phyloP scores from a whole-genome alignment of 64 coral and sea anemone species.

The Dendronephthya gigantea region DNA sequence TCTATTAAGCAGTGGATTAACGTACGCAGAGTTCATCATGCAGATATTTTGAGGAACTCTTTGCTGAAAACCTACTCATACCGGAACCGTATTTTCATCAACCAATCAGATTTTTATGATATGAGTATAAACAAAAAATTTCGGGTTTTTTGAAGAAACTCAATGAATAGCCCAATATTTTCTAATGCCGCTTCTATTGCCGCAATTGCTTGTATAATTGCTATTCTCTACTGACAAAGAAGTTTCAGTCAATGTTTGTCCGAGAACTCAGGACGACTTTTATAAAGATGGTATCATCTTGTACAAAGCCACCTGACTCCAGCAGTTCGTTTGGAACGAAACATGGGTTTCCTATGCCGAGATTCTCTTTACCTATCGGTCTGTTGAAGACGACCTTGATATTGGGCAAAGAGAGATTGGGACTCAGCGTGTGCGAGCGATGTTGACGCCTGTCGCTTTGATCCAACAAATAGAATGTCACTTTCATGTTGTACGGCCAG shows the following conservation, averaged over 20 bases:
- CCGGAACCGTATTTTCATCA: too few relatives aligned
- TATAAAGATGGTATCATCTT: constrained; percentile 88
- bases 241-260: neutral
- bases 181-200: too few relatives aligned
- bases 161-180: too few relatives aligned
- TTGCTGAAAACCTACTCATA: too few relatives aligned
- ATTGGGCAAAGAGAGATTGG: constrained; percentile 85
- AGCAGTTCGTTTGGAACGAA: constrained; percentile 78
- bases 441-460: constrained; percentile 76
- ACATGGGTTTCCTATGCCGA: constrained; percentile 94
- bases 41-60: too few relatives aligned
- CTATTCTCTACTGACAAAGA: too few relatives aligned
- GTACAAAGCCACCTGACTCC: constrained; percentile 64
- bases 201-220: too few relatives aligned
- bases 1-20: too few relatives aligned
- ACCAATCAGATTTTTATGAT: too few relatives aligned
- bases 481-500: constrained; percentile 97
- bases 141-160: too few relatives aligned
- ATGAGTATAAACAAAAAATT: too few relatives aligned
- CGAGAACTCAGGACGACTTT: constrained; percentile 27
- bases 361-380: constrained; percentile 73
- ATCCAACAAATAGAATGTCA: constrained; percentile 94
- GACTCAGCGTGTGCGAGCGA: constrained; percentile 66
- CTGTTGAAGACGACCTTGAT: constrained; percentile 96
- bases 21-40: too few relatives aligned